Base-by-base conservation (phyloP, 2,888 invertebrate species). In the Mechanitis mazaeus region DNA sequence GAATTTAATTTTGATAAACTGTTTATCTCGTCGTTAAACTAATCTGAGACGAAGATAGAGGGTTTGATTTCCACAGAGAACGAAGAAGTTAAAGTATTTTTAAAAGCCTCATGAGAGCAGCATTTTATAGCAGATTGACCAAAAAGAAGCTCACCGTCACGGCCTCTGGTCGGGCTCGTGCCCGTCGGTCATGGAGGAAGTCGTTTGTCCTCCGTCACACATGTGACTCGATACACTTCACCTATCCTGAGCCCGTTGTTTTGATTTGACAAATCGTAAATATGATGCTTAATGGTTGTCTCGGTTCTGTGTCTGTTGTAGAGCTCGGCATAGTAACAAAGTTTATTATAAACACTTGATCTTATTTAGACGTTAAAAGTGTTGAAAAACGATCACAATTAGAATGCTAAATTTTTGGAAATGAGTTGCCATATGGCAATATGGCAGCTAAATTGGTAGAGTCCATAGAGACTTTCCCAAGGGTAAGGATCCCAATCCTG, bases 161-260 rank as follows among this genome's bases (percentile, higher is more conserved):
- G 84, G 79, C 66, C 75, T 77, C 70, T 78, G 78, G 79, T 75
- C 74, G 75, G 75, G 78, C 77, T 77, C 80, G 77, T 75, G 79
- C 69, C 69, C 76, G 73, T 67, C 81, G 80, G 72, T 83, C 80
- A 77, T 74, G 74, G 79, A 80, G 79, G 76, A 80, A 82, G 79
- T 82, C 75, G 72, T 83, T 79, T 81, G 80, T 82, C 78, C 71
- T 74, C 75, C 76, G 77, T 77, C 78, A 76, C 77, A 80, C 76
- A 69, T 72, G 67, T 72, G 75, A 66, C 59, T 73, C 70, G 72
- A 72, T 74, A 75, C 72, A 75, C 74, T 76, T 74, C 70, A 69
- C 69, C 78, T 74, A 77, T 79, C 78, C 77, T 79, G 73, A 75
- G 69, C 56, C 69, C 69, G 69, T 69, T 71, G 68, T 65, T 69